Evolutionary conservation across 1,140 invertebrate species (phyloP), one percentile per base, ranked within the genome.

Genomic region (Leptinotarsa texana): DNA sequence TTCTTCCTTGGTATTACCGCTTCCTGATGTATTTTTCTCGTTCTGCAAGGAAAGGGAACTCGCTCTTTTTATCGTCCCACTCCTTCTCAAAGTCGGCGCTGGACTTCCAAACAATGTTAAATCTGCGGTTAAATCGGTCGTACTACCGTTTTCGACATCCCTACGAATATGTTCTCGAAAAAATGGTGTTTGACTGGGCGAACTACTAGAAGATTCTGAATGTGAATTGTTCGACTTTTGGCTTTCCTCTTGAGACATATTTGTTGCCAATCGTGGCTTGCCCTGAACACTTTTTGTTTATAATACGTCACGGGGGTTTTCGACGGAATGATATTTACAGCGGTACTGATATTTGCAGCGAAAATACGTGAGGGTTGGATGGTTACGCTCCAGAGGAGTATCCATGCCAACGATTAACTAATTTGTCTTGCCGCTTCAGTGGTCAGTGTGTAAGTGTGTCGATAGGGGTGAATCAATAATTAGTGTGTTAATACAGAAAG

Each of bases 191-290:
- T 81, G 81, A 74, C 77, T 82, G 3, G 79, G 79, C 0, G 81
- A 81, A 77, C 80, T 82, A 66, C 77, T 81, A 5, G 82, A 82
- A 1, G 82, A 83, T 72, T 79, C 82, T 13, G 82, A 83, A 21
- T 76, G 79, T 4, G 81, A 83, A 57, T 57, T 57, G 57, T 63
- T 78, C 51, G 76, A 78, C 74, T 79, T 79, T 21, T 69, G 73
- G 65, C 79, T 82, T 6, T 70, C 77, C 13, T 78, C 75, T 22
- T 70, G 69, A 17, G 78, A 81, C 80, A 82, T 83, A 42, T 67
- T 69, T 75, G 15, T 73, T 63, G 2, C 24, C 8, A 42, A 42
- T 42, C 8, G 33, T 3, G 8, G 33, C 33, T 42, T 42, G 6
- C 2, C 33, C 8, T 3, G 61, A 4, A 62, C 17, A 62, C 61